Conservation (phyloP, 2,797 vertebrate species). For the Gallinago stenura region DNA sequence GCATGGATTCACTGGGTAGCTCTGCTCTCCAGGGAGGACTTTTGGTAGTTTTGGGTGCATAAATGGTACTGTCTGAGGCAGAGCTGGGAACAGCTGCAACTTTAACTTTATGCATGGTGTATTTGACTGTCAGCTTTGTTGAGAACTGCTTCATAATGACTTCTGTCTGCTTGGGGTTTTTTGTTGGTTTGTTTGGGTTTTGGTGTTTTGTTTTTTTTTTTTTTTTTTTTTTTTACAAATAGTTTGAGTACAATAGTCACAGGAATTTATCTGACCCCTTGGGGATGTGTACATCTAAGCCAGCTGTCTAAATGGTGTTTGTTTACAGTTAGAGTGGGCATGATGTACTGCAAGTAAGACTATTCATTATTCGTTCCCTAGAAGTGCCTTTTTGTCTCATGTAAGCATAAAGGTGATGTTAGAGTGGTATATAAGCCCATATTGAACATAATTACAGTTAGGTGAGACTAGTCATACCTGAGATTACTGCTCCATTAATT, state of each 20-base stretch:
- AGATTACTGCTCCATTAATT: not conserved
- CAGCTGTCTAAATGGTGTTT: not conserved
- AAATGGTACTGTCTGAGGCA: not conserved
- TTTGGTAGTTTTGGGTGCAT: not conserved
- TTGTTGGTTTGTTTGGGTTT: not conserved
- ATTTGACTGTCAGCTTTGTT: not conserved
- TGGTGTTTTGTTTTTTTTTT: no score
- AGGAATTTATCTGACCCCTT: not conserved
- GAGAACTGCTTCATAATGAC: not conserved
- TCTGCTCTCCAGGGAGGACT: not conserved
- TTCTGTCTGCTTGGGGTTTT: not conserved
- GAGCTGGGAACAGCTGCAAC: not conserved
- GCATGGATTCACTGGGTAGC: fast-evolving
- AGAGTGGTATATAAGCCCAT: not conserved
- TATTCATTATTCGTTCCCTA: not conserved
- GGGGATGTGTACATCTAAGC: not conserved
- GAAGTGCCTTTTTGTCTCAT: not conserved
- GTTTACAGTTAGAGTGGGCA: not conserved
- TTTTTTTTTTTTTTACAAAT: not conserved
- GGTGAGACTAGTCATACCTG: not conserved
- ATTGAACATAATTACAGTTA: not conserved
- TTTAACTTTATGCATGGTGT: not conserved
- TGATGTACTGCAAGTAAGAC: not conserved
- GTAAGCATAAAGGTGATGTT: not conserved
- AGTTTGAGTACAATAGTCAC: not conserved